Evolutionary conservation across 2,797 vertebrate genomes (phyloP).

Genomic region (Sitta carolinensis): DNA sequence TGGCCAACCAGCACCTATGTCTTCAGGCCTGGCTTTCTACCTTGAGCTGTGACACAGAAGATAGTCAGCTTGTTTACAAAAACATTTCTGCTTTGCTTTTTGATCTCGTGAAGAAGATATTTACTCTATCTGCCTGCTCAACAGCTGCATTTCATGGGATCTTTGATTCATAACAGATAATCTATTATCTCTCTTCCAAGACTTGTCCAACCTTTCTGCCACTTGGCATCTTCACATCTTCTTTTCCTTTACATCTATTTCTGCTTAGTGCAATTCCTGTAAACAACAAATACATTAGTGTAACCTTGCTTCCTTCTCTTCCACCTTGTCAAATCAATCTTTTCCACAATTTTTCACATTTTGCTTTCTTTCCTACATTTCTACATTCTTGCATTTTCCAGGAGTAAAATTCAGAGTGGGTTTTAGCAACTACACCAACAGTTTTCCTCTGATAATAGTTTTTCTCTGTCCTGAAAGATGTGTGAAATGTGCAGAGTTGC

Average conservation of each 20-base stretch:
- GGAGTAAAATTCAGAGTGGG: background rate
- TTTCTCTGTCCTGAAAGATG: fast-evolving
- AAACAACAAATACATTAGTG: background rate
- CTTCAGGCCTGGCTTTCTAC: background rate
- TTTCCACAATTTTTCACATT: background rate
- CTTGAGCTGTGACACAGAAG: background rate
- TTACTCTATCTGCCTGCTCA: background rate
- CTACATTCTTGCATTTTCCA: background rate
- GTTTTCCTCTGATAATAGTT: background rate
- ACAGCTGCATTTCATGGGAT: background rate
- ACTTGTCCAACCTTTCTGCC: background rate
- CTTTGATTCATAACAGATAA: background rate
- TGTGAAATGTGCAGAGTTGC: background rate
- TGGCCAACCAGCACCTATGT: fast-evolving
- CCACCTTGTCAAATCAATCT: background rate
- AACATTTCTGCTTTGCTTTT: background rate
- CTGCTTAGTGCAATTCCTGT: background rate
- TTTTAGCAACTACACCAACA: background rate
- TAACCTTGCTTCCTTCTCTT: background rate
- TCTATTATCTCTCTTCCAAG: background rate
- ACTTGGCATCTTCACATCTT: background rate
- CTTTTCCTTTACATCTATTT: background rate
- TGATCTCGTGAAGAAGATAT: background rate
- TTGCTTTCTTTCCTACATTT: background rate
- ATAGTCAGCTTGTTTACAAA: background rate